These are phyloP conservation scores for Petrolisthes manimaculis DNA, from an alignment of 2,888 invertebrate genomes.

Conservation along the genomic window DNA sequence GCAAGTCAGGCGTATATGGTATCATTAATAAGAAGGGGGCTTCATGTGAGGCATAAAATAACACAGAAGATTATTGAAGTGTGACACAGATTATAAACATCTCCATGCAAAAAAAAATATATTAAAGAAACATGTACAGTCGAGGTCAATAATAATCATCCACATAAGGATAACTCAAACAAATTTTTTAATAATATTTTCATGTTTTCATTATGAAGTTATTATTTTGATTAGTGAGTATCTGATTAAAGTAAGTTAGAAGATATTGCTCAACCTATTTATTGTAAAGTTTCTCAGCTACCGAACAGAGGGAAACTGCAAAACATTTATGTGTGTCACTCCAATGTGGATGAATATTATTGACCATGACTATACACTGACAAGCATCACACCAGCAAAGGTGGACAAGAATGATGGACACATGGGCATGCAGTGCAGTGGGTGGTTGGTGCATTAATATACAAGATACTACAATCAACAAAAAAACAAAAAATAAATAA, in stretches of 20 bases:
- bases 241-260: not conserved
- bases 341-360: too few relatives aligned
- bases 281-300: not conserved
- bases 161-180: too few relatives aligned
- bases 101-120: too few relatives aligned
- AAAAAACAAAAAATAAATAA: conserved; percentile 1
- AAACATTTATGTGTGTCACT: not conserved
- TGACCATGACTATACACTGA: not conserved
- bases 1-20: too few relatives aligned
- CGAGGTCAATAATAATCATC: too few relatives aligned
- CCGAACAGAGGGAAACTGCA: not conserved
- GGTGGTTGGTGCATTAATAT: conserved; percentile 11
- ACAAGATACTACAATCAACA: conserved; percentile 12
- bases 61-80: too few relatives aligned
- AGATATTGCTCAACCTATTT: not conserved
- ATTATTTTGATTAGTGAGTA: not conserved
- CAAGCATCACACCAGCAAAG: not conserved
- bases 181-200: too few relatives aligned
- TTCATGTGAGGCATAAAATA: too few relatives aligned
- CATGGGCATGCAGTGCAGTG: conserved; percentile 45
- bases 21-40: too few relatives aligned
- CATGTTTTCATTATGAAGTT: not conserved
- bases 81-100: too few relatives aligned
- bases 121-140: too few relatives aligned
- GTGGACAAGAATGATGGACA: conserved; percentile 13